Conservation (phyloP, 2,797 vertebrate genomes). For the Rhabdomys pumilio region DNA sequence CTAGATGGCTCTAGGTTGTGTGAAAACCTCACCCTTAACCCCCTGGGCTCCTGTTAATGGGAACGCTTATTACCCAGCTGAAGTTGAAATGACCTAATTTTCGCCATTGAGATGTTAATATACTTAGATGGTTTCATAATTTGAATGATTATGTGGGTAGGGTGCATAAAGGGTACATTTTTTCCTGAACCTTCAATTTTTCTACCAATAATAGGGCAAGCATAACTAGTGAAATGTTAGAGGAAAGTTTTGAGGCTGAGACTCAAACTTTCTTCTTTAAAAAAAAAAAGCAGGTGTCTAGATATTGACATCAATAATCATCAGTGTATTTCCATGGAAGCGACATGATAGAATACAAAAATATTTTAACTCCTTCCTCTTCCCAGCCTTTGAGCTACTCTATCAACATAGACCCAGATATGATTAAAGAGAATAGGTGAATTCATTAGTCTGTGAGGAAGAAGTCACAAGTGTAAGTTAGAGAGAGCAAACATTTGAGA, state of each 20-base stretch:
- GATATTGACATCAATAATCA: conserved; percentile 33
- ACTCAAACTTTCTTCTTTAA: conserved; percentile 43
- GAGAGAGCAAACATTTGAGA: conserved; percentile 27
- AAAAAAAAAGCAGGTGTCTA: conserved; percentile 19
- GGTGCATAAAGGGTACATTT: conserved; percentile 33
- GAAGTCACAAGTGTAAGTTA: not conserved
- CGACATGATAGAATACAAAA: not conserved
- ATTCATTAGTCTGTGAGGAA: not conserved
- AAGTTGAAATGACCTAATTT: conserved; percentile 57
- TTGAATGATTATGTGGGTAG: conserved; percentile 58
- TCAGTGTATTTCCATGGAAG: not conserved
- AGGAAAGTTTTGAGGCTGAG: conserved; percentile 50
- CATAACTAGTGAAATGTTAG: conserved; percentile 32
- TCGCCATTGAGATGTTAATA: conserved; percentile 51
- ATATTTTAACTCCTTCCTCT: not conserved
- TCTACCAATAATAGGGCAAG: conserved; percentile 61
- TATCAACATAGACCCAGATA: not conserved
- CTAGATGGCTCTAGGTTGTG: conserved; percentile 55
- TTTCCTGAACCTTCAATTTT: conserved; percentile 37
- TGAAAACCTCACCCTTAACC: conserved; percentile 51
- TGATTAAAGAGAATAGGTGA: conserved; percentile 21
- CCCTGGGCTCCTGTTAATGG: conserved; percentile 51
- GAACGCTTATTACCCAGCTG: conserved; percentile 10
- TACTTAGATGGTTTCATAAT: conserved; percentile 60
- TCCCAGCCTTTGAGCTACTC: not conserved